Percentiles rank a stretch among this genome's conserved stretches.
Conservation (phyloP, 2,797 vertebrate species). For the Oryzias sinensis region DNA sequence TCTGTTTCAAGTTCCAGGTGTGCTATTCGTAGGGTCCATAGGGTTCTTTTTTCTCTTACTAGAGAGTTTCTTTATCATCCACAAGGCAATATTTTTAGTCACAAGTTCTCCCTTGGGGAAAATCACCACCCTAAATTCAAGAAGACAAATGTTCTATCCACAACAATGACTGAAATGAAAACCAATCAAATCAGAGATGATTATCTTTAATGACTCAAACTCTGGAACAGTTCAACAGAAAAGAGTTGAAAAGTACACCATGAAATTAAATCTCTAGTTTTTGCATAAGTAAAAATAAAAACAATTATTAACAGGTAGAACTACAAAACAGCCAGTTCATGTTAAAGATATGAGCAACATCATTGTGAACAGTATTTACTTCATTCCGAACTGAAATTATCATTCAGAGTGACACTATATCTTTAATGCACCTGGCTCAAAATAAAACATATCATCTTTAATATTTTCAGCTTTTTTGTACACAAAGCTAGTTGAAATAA, state of each 20-base stretch:
- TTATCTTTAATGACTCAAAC: constrained; percentile 31
- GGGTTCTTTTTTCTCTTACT: constrained; percentile 24
- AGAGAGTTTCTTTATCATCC: constrained; percentile 44
- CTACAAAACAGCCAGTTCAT: neutral
- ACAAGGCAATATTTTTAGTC: constrained; percentile 3
- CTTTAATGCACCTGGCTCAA: too few relatives aligned
- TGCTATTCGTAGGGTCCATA: constrained; percentile 46
- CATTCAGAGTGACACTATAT: too few relatives aligned
- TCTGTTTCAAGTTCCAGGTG: constrained; percentile 46
- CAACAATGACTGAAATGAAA: constrained; percentile 39
- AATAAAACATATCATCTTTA: neutral
- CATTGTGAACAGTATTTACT: neutral
- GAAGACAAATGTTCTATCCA: constrained; percentile 39
- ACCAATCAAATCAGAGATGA: constrained; percentile 29
- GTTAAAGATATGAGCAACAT: neutral
- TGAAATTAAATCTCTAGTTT: constrained; percentile 28
- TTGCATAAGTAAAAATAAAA: constrained; percentile 41
- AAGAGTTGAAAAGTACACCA: constrained; percentile 22
- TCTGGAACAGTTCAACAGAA: constrained; percentile 41
- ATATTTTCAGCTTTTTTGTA: constrained; percentile 10
- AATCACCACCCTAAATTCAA: constrained; percentile 29
- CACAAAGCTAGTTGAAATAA: too few relatives aligned
- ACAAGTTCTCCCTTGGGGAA: constrained; percentile 6
- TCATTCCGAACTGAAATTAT: too few relatives aligned
- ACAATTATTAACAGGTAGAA: constrained; percentile 9